Percentiles rank a stretch among this genome's conserved stretches.
Evolutionary conservation across 2,797 vertebrate genomes (phyloP).

Genomic region (Scleropages formosus): DNA sequence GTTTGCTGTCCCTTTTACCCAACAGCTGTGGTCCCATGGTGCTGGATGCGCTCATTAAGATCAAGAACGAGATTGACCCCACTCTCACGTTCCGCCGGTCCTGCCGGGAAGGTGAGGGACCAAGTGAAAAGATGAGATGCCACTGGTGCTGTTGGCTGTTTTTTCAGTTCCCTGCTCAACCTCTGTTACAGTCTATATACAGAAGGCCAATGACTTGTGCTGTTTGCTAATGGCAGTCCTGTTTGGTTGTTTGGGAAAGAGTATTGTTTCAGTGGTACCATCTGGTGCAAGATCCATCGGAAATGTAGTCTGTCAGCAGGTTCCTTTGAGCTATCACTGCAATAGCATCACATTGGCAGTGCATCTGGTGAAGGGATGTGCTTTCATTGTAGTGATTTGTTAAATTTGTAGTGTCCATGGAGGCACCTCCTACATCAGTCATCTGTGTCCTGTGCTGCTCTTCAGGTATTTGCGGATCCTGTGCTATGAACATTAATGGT

Average conservation of each 20-base stretch:
- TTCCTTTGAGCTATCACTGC: too few relatives aligned
- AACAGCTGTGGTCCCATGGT: slow-evolving; percentile 57
- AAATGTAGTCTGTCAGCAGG: too few relatives aligned
- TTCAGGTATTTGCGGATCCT: slow-evolving; percentile 75
- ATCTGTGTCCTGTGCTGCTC: too few relatives aligned
- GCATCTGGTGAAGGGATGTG: neutral
- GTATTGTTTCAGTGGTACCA: too few relatives aligned
- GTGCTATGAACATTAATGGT: slow-evolving; percentile 75
- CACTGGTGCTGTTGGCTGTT: too few relatives aligned
- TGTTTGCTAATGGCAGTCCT: too few relatives aligned
- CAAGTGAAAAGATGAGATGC: too few relatives aligned
- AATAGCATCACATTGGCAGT: too few relatives aligned
- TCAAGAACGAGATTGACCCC: slow-evolving; percentile 75
- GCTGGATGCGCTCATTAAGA: slow-evolving; percentile 74
- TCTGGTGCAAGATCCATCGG: neutral
- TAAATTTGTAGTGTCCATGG: neutral
- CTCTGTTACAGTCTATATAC: too few relatives aligned
- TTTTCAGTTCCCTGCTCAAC: too few relatives aligned
- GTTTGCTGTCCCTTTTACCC: neutral
- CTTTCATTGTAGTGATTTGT: neutral
- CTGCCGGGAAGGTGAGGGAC: slow-evolving; percentile 69
- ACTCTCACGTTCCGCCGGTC: slow-evolving; percentile 76
- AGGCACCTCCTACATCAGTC: neutral
- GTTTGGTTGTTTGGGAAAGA: too few relatives aligned
- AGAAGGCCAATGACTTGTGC: too few relatives aligned